These are phyloP conservation scores for Setipinna tenuifilis DNA, from an alignment of 2,797 vertebrate genomes.

Conservation along the genomic window DNA sequence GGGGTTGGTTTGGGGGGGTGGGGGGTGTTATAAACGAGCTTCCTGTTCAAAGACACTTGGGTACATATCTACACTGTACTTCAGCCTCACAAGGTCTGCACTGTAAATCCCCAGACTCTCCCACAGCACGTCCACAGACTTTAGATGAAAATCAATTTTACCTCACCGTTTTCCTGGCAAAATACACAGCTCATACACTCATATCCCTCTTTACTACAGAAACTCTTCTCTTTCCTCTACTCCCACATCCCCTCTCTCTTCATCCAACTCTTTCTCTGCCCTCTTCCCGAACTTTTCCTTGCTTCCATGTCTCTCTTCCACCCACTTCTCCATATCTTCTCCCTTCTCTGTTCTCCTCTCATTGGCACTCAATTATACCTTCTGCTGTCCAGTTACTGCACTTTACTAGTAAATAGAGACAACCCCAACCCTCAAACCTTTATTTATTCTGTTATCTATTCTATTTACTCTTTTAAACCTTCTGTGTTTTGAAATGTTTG, in stretches of 20 bases:
- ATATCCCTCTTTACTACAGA: too few relatives aligned
- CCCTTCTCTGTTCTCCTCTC: slow-evolving; percentile 28
- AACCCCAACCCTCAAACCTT: too few relatives aligned
- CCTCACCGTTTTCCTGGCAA: neutral
- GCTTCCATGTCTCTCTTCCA: neutral
- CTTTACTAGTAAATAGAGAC: too few relatives aligned
- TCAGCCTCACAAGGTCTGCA: neutral
- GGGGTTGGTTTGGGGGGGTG: too few relatives aligned
- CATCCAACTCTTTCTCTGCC: neutral
- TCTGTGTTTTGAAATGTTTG: too few relatives aligned
- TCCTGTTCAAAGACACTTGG: neutral
- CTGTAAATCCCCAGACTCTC: neutral
- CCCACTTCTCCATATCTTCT: too few relatives aligned
- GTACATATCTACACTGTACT: neutral
- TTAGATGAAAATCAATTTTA: neutral
- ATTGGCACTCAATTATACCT: neutral
- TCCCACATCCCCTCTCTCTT: neutral
- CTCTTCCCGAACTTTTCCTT: neutral
- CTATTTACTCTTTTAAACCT: too few relatives aligned
- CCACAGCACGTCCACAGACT: neutral
- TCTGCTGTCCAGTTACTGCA: neutral
- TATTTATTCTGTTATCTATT: too few relatives aligned
- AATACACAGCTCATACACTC: neutral
- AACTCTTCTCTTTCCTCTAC: neutral
- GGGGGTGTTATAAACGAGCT: neutral